Evolutionary conservation across 2,888 invertebrate genomes (phyloP).

Genomic region (Protodeltote pygarga): DNA sequence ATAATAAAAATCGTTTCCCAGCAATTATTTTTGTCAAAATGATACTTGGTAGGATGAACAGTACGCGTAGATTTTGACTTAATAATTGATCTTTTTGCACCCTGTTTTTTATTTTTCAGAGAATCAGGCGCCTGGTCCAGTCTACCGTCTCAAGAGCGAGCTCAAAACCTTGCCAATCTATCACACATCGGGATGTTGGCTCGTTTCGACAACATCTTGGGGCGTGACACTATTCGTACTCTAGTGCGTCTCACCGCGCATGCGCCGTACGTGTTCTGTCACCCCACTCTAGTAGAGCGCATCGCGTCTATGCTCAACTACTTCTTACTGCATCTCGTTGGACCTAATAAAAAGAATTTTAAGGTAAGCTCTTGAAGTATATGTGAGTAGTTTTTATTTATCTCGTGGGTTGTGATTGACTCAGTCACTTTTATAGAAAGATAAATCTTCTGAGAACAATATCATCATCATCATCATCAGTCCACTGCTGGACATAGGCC

Average conservation of each 20-base stretch:
- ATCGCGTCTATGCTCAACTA: constrained; percentile 98
- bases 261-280: constrained; percentile 94
- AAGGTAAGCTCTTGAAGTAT: constrained; percentile 86
- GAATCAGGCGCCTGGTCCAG: constrained; percentile 92
- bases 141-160: constrained; percentile 90
- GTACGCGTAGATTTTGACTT: too few species aligned
- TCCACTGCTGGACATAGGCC: too few species aligned
- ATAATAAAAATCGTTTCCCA: too few species aligned
- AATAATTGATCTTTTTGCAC: too few species aligned
- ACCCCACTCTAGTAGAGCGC: constrained; percentile 96
- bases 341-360: constrained; percentile 96
- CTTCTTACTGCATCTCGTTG: constrained; percentile 95
- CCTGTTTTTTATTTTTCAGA: constrained; percentile 74
- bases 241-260: constrained; percentile 92
- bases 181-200: constrained; percentile 94
- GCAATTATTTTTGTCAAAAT: too few species aligned
- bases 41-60: neutral
- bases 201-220: constrained; percentile 96
- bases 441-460: too few species aligned
- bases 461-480: too few species aligned
- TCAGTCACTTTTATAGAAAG: too few species aligned
- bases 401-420: too few species aligned
- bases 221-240: constrained; percentile 94
- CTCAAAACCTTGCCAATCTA: constrained; percentile 90
- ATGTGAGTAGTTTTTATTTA: neutral